Conservation (phyloP, 2,113 vertebrate species). For the Poeciliopsis retropinna region DNA sequence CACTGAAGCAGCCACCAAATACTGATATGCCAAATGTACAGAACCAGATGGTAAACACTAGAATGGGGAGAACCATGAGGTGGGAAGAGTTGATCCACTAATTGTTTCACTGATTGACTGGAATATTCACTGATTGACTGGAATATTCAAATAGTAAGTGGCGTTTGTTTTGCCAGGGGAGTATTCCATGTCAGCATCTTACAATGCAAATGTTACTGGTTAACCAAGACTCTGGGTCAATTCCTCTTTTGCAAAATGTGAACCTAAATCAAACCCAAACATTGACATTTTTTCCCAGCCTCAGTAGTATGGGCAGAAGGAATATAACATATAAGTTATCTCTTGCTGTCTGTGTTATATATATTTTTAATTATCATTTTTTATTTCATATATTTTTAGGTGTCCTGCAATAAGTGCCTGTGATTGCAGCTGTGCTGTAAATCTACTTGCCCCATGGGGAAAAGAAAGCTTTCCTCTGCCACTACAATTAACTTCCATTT, state of each 20-base stretch:
- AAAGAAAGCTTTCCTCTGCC: too few relatives aligned
- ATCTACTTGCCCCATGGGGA: too few relatives aligned
- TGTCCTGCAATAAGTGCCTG: too few relatives aligned
- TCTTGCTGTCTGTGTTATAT: too few relatives aligned
- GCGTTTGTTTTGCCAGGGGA: conserved; percentile 29
- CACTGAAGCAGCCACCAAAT: conserved; percentile 1
- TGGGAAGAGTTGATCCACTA: too few relatives aligned
- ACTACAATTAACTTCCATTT: background rate
- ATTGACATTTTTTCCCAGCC: background rate
- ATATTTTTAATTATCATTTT: too few relatives aligned
- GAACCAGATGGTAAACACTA: background rate
- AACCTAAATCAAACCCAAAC: background rate
- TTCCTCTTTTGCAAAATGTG: background rate
- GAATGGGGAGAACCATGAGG: too few relatives aligned
- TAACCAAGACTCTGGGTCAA: background rate
- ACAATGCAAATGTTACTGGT: background rate
- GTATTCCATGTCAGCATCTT: background rate
- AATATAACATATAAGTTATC: too few relatives aligned
- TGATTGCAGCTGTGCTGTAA: too few relatives aligned
- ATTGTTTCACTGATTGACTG: too few relatives aligned
- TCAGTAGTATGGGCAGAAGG: too few relatives aligned
- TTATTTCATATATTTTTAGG: too few relatives aligned
- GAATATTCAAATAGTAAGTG: conserved; percentile 14
- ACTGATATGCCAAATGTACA: background rate
- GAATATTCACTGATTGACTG: background rate